Percentiles rank a stretch among this genome's conserved stretches.
Conservation (phyloP, 2,888 invertebrate genomes). For the Sabellastarte sp. region DNA sequence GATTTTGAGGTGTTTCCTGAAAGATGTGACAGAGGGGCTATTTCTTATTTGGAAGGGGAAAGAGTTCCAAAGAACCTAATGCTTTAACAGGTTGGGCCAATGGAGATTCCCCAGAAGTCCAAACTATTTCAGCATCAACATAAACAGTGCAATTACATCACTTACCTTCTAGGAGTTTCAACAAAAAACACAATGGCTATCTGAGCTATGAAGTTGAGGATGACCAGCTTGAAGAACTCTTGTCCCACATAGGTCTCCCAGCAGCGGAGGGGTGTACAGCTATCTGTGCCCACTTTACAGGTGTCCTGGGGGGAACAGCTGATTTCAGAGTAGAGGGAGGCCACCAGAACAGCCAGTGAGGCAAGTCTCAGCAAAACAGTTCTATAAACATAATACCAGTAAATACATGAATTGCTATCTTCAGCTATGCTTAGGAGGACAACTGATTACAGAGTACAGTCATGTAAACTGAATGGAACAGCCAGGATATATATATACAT, state of each 20-base stretch:
- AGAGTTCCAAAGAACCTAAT: too few relatives aligned
- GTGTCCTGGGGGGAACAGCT: constrained; percentile 8
- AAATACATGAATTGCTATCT: too few relatives aligned
- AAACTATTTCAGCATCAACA: too few relatives aligned
- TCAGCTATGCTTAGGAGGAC: too few relatives aligned
- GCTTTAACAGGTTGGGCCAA: too few relatives aligned
- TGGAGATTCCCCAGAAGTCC: too few relatives aligned
- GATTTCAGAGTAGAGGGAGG: constrained; percentile 7
- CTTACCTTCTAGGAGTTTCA: not conserved
- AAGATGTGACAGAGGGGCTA: too few relatives aligned
- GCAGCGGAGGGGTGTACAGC: not conserved
- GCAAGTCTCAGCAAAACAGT: constrained; percentile 17
- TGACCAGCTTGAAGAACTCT: not conserved
- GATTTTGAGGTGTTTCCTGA: too few relatives aligned
- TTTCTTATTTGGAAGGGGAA: too few relatives aligned
- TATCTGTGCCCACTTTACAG: not conserved
- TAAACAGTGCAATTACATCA: not conserved
- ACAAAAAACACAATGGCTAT: not conserved
- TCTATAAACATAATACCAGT: constrained; percentile 4
- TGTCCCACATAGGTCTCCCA: not conserved
- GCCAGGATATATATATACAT: too few relatives aligned
- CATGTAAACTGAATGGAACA: too few relatives aligned
- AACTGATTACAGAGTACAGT: too few relatives aligned
- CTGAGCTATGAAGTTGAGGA: not conserved
- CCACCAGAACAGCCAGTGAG: constrained; percentile 9